Evolutionary conservation across 1,140 invertebrate species (phyloP), one percentile per base, ranked within the genome.

Genomic region (Neomicropteryx cornuta): DNA sequence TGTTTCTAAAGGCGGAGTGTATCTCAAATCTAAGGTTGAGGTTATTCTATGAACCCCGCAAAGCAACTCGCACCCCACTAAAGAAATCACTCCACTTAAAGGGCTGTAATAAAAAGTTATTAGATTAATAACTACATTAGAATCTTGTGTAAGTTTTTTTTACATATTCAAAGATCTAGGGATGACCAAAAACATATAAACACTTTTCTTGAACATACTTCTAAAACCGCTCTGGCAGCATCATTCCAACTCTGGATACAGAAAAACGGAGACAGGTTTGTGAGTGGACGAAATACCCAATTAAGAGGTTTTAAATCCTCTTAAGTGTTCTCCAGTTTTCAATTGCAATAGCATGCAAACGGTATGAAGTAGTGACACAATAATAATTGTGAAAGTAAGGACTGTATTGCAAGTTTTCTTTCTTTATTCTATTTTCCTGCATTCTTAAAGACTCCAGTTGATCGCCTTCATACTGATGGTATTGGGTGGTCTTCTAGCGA

Each of bases 41-140:
- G 60, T 66, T 29, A 65, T 59, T 32, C 70, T 62, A 49, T 78
- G 73, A 11, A 80, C 70, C 37, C 76, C 74, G 23, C 72, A 72
- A 8, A 79, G 56, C 38, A 80, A 51, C 52, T 79, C 74, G 53
- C 73, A 76, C 2, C 72, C 70, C 18, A 79, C 66, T 32, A 76
- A 53, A 1, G 73, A 72, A 19, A 73, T 67, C 28, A 77, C 67
- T 19, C 70, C 66, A 40, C 67, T 62, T 48, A 49, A 52, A 36
- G 56, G 66, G 54, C 55, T 70, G 44, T 3, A 53, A 56, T 43
- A 58, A 65, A 21, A 20, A 48, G 49, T 8, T 27, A 8, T 13
- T 24, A 22, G 17, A n/a, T 20, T 13, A 10, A 4, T 17, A 3
- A 11, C 18, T 36, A 2, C 3, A 2, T n/a, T 13, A n/a, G 11